These are phyloP conservation scores for Stichodactyla mertensii DNA, from an alignment of 64 coral and sea anemone genomes.

Conservation along the genomic window DNA sequence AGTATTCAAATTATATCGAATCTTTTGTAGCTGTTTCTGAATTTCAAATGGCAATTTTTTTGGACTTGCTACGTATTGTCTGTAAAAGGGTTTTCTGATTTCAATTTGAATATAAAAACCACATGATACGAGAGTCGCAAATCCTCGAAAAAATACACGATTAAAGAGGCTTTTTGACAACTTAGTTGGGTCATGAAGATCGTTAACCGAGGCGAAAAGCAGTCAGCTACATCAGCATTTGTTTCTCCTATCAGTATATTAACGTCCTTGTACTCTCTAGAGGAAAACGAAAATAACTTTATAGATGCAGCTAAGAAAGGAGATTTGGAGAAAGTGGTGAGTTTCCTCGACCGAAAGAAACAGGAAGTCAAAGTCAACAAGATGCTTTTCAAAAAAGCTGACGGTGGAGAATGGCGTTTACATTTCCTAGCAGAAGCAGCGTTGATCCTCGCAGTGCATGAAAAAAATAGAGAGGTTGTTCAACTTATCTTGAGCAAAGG, in stretches of 20 bases:
- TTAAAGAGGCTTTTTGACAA: not conserved
- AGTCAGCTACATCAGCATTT: not conserved
- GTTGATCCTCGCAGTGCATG: constrained; percentile 39
- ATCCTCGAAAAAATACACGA: not conserved
- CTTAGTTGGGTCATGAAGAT: not conserved
- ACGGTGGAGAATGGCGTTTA: not conserved
- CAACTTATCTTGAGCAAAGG: constrained; percentile 52
- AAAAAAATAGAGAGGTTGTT: constrained; percentile 51
- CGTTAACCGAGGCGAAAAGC: not conserved
- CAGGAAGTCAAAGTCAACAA: constrained; percentile 3
- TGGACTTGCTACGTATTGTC: not conserved
- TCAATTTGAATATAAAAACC: not conserved
- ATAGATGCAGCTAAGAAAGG: constrained; percentile 1
- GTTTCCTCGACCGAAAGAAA: not conserved
- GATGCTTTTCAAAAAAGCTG: not conserved
- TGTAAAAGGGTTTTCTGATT: not conserved
- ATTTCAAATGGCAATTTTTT: not conserved
- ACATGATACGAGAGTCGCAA: not conserved
- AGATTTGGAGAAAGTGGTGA: not conserved
- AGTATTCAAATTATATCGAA: not conserved
- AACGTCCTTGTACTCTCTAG: not conserved
- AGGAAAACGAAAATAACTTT: not conserved
- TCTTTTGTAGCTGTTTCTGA: not conserved
- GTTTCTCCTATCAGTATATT: not conserved
- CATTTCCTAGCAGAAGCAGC: constrained; percentile 2